phyloP scores from a whole-genome alignment of 2,113 vertebrate genomes.

The Larimichthys crocea region DNA sequence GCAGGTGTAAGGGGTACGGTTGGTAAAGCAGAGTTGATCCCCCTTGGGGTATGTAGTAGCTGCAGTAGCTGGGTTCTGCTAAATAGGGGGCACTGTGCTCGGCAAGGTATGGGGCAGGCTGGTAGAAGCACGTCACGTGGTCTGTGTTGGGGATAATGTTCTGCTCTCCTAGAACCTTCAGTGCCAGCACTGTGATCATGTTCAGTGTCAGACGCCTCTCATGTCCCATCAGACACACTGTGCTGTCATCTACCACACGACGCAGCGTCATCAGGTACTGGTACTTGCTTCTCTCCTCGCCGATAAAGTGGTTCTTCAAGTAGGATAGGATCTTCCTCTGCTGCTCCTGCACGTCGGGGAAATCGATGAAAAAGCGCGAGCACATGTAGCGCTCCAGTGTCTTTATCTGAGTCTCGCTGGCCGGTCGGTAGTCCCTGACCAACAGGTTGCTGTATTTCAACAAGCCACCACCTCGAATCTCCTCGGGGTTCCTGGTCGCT shows the following conservation, averaged over 20 bases:
- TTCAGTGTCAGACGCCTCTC: constrained; percentile 94
- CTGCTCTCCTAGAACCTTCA: constrained; percentile 95
- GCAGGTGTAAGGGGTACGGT: constrained; percentile 88
- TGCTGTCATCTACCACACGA: constrained; percentile 93
- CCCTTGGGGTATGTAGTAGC: constrained; percentile 90
- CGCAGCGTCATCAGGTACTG: constrained; percentile 96
- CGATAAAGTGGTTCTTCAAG: constrained; percentile 95
- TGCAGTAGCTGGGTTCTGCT: constrained; percentile 89
- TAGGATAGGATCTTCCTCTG: constrained; percentile 97
- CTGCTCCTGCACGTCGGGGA: constrained; percentile 94
- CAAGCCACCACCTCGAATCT: constrained; percentile 95
- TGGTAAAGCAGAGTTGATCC: constrained; percentile 88
- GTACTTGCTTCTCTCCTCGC: constrained; percentile 96
- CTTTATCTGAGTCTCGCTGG: constrained; percentile 92
- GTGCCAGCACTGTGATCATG: constrained; percentile 94
- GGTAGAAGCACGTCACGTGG: constrained; percentile 95
- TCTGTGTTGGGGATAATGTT: constrained; percentile 93
- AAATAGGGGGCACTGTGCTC: constrained; percentile 90
- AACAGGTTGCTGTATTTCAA: constrained; percentile 97
- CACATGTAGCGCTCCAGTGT: constrained; percentile 97
- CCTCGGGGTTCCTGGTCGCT: constrained; percentile 93
- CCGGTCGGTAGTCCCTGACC: constrained; percentile 93
- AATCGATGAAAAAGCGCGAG: constrained; percentile 98
- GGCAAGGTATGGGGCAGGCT: constrained; percentile 92
- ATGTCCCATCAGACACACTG: constrained; percentile 94